Evolutionary conservation across 2,113 vertebrate species (phyloP), one percentile per base, ranked within the genome.

Genomic region (Pterocles burchelli): DNA sequence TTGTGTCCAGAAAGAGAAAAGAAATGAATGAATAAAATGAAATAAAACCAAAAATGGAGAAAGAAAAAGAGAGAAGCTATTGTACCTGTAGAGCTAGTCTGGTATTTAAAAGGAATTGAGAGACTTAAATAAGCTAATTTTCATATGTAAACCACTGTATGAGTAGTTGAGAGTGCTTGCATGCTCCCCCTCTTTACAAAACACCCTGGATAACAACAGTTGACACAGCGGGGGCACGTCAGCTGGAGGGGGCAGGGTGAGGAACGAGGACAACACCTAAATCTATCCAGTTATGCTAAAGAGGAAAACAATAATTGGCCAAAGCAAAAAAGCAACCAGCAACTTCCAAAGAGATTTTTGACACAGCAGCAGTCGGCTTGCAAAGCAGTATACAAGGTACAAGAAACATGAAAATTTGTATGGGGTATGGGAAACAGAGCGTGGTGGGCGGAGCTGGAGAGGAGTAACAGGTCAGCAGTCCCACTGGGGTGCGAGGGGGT

Each of bases 401-500:
- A 41, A 63, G 24, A 29, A 62, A 16, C 34, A 31, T 10, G 34
- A 57, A 72, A 20, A 66, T 65, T 51, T 57, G 29, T 63, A 33
- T 1, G 2, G 7, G 36, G 48, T 41, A 22, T 20, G 29, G 29
- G 57, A 55, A 72, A 63, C 1, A 17, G 51, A 25, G 12, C 13
- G 0, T 5, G 3, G 7, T 8, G 20, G n/a, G 16, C 24, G 14
- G 34, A 80, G 20, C 25, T n/a, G 28, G 15, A 48, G n/a, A n/a
- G n/a, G 28, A 24, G 38, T 46, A 17, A 31, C 20, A 17, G 54
- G n/a, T 55, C n/a, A 46, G 24, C 38, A 7, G 1, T 55, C 65
- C 18, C 38, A 29, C 10, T 4, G 2, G n/a, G 22, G 41, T 1
- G 1, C 1, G 11, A 7, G 17, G 34, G 16, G 14, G 4, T 7